Evolutionary conservation across 2,888 invertebrate genomes (phyloP), one percentile per base, ranked within the genome.

Genomic region (Lottia gigantea): DNA sequence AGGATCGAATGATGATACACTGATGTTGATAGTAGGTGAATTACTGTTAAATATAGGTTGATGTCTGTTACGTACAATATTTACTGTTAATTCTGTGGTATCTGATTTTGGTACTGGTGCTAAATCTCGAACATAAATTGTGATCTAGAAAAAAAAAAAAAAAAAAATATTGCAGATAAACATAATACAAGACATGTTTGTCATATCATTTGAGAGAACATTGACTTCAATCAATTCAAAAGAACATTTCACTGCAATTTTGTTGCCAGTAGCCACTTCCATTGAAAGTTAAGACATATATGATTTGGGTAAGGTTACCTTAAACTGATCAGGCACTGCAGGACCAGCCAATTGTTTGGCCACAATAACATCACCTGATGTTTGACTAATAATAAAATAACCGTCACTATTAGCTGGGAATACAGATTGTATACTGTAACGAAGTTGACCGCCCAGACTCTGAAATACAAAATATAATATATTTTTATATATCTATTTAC

Each of bases 361-460:
- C 25, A 82, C 75, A 16, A 68, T 71, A 47, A 87, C 68, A 8
- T 76, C 71, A 4, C 86, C 86, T 67, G 71, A 78, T n/a, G 71
- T 74, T 4, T 79, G 79, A 65, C 83, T 80, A 26, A 86, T 76
- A 69, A 74, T 76, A 77, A 87, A 87, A 75, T 78, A 85, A 47
- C 77, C 68, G 12, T 45, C 67, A 14, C 68, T 73, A 67, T 76
- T 74, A 0, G 26, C 46, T 23, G 81, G 83, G n/a, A 67, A 68
- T 23, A 77, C 68, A 6, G 79, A 79, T 12, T 66, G 72, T 25
- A 86, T 80, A 19, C 62, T 63, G 65, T 85, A 87, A 2, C 45
- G 66, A 12, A 87, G 70, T 61, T 76, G 74, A n/a, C 83, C 85
- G 77, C 85, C 85, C 3, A 80, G 75, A 31, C 85, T 85, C 84